Conservation (phyloP, 2,113 vertebrate species). For the Apteryx mantelli region DNA sequence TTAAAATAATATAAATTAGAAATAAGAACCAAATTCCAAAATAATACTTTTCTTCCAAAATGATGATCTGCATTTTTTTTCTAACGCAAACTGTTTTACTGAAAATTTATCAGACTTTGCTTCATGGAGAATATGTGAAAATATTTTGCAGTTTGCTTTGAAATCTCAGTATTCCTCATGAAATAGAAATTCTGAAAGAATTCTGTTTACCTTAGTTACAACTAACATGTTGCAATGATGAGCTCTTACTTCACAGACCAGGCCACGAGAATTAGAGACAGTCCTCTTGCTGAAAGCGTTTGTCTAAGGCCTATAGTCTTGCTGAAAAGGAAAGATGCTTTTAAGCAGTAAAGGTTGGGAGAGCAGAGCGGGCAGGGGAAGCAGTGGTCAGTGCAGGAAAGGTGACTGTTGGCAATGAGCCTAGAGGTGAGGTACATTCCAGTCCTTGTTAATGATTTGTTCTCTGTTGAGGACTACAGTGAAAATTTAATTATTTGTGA, state of each 20-base stretch:
- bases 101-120: too few species aligned
- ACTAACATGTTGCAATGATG: not conserved
- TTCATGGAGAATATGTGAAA: too few species aligned
- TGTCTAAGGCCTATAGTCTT: not conserved
- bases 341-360: too few species aligned
- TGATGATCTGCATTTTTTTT: too few species aligned
- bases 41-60: too few species aligned
- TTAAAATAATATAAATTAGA: not conserved
- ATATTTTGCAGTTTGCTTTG: too few species aligned
- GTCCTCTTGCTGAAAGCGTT: not conserved
- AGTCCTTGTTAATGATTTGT: not conserved
- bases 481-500: not conserved
- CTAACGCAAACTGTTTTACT: too few species aligned
- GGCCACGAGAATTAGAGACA: not conserved
- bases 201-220: not conserved
- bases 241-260: not conserved
- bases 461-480: not conserved
- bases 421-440: too few species aligned
- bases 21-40: too few species aligned
- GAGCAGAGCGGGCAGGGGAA: too few species aligned
- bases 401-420: too few species aligned
- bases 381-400: too few species aligned
- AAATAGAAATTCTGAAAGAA: not conserved
- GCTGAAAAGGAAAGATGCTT: not conserved
- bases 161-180: not conserved